Percentiles rank a stretch among this genome's conserved stretches.
phyloP scores from a whole-genome alignment of 2,888 invertebrate species.

The Apantesis nais region DNA sequence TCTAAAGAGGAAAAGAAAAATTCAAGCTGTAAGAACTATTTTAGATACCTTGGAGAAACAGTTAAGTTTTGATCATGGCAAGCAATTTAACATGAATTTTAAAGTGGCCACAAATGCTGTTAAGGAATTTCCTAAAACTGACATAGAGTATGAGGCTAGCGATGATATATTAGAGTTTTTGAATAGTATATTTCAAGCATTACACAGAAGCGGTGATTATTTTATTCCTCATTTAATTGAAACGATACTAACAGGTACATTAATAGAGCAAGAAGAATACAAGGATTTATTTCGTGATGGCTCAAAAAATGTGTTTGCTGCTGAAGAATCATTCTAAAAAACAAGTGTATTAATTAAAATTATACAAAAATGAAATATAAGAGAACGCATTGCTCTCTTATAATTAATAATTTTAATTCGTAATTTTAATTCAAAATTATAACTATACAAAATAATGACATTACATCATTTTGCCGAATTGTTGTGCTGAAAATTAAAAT shows the following conservation, averaged over 20 bases:
- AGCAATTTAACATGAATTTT: background rate
- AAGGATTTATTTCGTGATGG: conserved; percentile 4
- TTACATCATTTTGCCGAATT: too few relatives aligned
- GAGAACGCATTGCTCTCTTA: too few relatives aligned
- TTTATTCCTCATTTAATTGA: conserved; percentile 3
- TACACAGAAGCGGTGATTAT: background rate
- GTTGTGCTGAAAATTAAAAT: too few relatives aligned
- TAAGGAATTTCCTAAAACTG: background rate
- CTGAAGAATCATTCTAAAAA: background rate
- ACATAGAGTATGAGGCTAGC: background rate
- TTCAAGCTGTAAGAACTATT: conserved; percentile 10
- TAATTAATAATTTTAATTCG: too few relatives aligned
- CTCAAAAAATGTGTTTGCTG: conserved; percentile 5
- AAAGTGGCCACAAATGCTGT: background rate
- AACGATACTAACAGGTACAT: background rate
- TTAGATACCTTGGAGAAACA: conserved; percentile 11
- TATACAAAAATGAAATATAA: too few relatives aligned
- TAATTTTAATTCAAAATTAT: too few relatives aligned
- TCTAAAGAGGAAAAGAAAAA: conserved; percentile 1
- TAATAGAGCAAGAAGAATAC: background rate
- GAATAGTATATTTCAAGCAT: conserved; percentile 6
- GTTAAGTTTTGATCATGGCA: conserved; percentile 2
- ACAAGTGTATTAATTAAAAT: background rate
- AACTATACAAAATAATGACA: too few relatives aligned
- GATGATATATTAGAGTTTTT: conserved; percentile 1